Base-by-base conservation (phyloP, 2,888 invertebrate species). In the Heteropelma amictum region DNA sequence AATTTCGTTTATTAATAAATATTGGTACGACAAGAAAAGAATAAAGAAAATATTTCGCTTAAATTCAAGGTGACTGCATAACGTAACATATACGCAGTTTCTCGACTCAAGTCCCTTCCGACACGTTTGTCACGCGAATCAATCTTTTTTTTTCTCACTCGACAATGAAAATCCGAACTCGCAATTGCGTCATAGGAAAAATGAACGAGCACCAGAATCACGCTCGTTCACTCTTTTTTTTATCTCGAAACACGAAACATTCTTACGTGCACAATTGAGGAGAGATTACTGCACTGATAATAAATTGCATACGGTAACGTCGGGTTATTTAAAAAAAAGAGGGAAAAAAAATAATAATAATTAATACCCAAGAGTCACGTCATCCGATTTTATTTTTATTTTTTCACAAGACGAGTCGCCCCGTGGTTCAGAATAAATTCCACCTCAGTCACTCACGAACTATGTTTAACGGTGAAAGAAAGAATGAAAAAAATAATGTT, bases 231-330 rank as follows among this genome's bases (percentile, higher is more conserved):
- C 53, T 33, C n/a, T n/a, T 35, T 12, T 12, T 23, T 75, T 56
- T 35, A 75, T 75, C 67, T 33, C 49, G 67, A 67, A 67, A 17
- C 33, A 47, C 19, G 33, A 56, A 74, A 56, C 33, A 56, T 67
- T 67, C 42, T 65, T 58, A 60, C 72, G 67, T 60, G 60, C 72
- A 54, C 65, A 47, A 53, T 67, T 61, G 60, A 61, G 28, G 67
- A 47, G 14, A 23, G 72, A 72, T 72, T 38, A 6, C 10, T 35
- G 30, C 8, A 35, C 47, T 23, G 72, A 72, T 72, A 61, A 67
- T 51, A 65, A 51, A 33, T 72, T 61, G 53, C 33, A 54, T 30
- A 38, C 28, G 26, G 26, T 23, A 38, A 12, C 12, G 28, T 28
- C 28, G 30, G 61, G 54, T 40, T 72, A 72, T 47, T 61, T 61